Evolutionary conservation across 2,888 invertebrate species (phyloP).

Genomic region (Imbricaverruca yamaguchii): DNA sequence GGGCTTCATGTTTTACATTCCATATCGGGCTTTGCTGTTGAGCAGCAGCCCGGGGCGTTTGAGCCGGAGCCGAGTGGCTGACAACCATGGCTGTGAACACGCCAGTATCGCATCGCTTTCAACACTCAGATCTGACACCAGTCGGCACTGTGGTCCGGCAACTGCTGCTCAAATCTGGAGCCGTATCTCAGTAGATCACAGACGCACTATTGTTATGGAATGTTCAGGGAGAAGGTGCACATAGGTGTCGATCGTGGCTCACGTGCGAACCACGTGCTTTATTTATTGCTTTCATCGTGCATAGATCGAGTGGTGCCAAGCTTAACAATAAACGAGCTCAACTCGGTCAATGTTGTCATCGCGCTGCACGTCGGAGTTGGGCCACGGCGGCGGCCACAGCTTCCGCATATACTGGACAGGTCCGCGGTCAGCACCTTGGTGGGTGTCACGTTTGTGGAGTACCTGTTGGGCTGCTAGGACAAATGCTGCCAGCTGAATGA

Average conservation of each 20-base stretch:
- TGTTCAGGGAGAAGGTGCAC: background rate
- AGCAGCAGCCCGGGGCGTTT: too few species aligned
- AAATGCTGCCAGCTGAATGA: background rate
- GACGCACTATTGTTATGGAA: background rate
- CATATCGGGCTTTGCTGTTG: too few species aligned
- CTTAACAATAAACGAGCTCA: background rate
- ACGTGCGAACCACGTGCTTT: background rate
- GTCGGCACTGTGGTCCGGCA: background rate
- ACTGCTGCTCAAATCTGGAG: background rate
- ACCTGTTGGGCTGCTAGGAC: background rate
- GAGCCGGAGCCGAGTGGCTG: background rate
- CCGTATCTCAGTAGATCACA: background rate
- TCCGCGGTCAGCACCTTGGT: too few species aligned
- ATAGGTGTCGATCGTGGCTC: too few species aligned
- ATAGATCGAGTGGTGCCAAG: background rate
- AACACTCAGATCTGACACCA: too few species aligned
- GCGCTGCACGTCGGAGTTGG: too few species aligned
- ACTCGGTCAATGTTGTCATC: background rate
- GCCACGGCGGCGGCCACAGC: too few species aligned
- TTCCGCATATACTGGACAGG: too few species aligned
- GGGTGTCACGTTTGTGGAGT: too few species aligned
- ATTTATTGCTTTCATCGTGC: conserved; percentile 13
- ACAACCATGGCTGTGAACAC: background rate
- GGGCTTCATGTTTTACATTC: too few species aligned
- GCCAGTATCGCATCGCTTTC: too few species aligned